Base-by-base conservation (phyloP, 2,113 vertebrate species). In the Epinephelus cyanopodus region DNA sequence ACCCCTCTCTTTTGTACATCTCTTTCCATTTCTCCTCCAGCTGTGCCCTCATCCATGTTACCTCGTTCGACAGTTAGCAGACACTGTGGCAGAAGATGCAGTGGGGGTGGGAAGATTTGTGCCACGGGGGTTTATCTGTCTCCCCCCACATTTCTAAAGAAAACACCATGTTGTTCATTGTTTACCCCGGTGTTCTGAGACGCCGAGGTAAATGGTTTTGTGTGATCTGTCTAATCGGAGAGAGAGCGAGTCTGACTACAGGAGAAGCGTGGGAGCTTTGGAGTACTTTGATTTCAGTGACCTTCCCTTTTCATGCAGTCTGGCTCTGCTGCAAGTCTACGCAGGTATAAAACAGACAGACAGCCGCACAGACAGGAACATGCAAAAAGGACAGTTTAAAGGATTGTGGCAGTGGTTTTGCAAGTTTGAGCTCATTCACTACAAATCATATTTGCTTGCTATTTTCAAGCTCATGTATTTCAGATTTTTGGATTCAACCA, bases 1-100 rank as follows among this genome's bases (percentile, higher is more conserved):
- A 7, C 54, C 79, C 64, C 27, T 67, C 53, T 85, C 70, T 84
- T 37, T 61, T 81, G 65, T 76, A 42, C 45, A 66, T 81, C 79
- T 73, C 74, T 78, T 70, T 82, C 54, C 54, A 80, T 92, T 81
- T 58, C 58, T 91, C 88, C 48, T 69, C 83, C 88, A 90, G 92
- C 88, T 92, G 90, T 90, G 86, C 82, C 84, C 85, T 92, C 87
- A 85, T 89, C 88, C 83, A 82, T 86, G 87, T 72, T 88, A 83
- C 80, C 74, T 64, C 23, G 37, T 87, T 86, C 37, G 88, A 88
- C 92, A 87, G 82, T 84, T 74, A 83, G 76, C 83, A 90, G 86
- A 87, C 87, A 84, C 4, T 58, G 85, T 89, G 85, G 82, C 82
- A 83, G 56, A 66, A 67, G 71, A 83, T 70, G 85, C 58, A 18